A percentile compares a stretch with the other conserved stretches of the same genome.
Evolutionary conservation across 2,797 vertebrate genomes (phyloP).

Genomic region (Lophotriccus pileatus): DNA sequence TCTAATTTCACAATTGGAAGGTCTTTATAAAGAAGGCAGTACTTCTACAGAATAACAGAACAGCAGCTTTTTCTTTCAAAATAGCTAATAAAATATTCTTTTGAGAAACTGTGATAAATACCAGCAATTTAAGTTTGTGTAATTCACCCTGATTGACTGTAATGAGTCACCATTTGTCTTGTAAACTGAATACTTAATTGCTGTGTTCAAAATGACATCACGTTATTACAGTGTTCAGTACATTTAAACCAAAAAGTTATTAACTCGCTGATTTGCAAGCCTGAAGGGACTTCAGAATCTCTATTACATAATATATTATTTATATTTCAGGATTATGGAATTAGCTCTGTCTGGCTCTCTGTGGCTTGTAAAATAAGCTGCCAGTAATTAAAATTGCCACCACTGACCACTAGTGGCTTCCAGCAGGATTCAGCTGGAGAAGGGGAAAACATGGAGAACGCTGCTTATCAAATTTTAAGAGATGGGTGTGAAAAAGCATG

Average conservation of each 20-base stretch:
- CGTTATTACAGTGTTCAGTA: not conserved
- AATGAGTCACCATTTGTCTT: constrained; percentile 30
- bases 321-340: not conserved
- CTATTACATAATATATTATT: constrained; percentile 11
- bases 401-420: not conserved
- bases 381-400: not conserved
- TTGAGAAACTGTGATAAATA: constrained; percentile 25
- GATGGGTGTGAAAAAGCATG: not conserved
- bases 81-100: not conserved
- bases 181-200: constrained; percentile 16
- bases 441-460: accelerated
- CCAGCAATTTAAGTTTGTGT: constrained; percentile 5
- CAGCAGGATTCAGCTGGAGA: not conserved
- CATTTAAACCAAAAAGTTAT: not conserved
- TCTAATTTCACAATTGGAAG: not conserved
- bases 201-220: not conserved
- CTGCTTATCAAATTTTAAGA: not conserved
- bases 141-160: constrained; percentile 24
- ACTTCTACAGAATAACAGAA: not conserved
- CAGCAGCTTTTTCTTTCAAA: not conserved
- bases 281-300: not conserved
- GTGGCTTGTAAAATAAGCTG: not conserved
- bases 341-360: not conserved
- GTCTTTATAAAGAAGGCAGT: not conserved
- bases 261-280: constrained; percentile 6